phyloP scores from a whole-genome alignment of 2,888 invertebrate species.

The Acleris holmiana region DNA sequence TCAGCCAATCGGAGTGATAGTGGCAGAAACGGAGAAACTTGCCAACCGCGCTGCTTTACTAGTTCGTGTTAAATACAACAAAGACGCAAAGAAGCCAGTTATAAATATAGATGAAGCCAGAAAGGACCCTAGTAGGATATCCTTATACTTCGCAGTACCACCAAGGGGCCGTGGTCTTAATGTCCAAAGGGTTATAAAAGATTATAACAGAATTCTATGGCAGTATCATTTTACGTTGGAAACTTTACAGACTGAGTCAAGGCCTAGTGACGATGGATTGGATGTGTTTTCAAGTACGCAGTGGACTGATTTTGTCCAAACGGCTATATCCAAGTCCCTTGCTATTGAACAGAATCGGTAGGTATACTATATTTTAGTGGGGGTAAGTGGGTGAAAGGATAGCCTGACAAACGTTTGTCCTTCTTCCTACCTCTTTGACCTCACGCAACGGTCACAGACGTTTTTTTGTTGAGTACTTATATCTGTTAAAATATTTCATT shows the following conservation, averaged over 20 bases:
- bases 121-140: conserved; percentile 57
- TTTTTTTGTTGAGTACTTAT: neutral
- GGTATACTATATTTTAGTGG: no score
- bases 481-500: conserved; percentile 10
- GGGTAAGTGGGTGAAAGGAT: no score
- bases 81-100: conserved; percentile 62
- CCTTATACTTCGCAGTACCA: conserved; percentile 52
- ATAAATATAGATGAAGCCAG: conserved; percentile 59
- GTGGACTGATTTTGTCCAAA: conserved; percentile 82
- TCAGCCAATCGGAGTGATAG: conserved; percentile 88
- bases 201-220: conserved; percentile 76
- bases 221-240: conserved; percentile 91
- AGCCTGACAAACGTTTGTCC: no score
- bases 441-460: no score
- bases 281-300: conserved; percentile 85
- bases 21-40: conserved; percentile 83
- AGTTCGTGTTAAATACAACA: conserved; percentile 83
- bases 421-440: no score
- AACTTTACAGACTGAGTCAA: conserved; percentile 82
- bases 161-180: conserved; percentile 64
- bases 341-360: conserved; percentile 85
- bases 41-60: conserved; percentile 84
- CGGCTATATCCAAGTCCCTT: conserved; percentile 76
- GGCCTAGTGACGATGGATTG: conserved; percentile 87
- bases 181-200: conserved; percentile 81